phyloP scores from a whole-genome alignment of 1,140 invertebrate species.

The Sitophilus oryzae region DNA sequence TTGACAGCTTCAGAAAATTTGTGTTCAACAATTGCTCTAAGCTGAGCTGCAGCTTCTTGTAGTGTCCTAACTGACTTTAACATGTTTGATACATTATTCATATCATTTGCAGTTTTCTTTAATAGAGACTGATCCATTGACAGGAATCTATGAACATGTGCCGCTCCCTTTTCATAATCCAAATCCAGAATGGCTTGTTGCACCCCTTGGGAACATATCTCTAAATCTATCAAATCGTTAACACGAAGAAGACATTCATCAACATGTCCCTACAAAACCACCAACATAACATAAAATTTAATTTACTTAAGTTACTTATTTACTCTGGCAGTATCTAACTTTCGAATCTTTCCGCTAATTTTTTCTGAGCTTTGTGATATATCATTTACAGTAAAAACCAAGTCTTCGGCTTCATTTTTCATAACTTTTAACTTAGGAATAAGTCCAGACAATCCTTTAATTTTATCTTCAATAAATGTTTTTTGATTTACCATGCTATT shows the following conservation, averaged over 20 bases:
- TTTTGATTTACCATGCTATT: conserved; percentile 55
- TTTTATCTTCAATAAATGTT: conserved; percentile 60
- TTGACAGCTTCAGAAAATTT: conserved; percentile 91
- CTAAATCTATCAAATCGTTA: conserved; percentile 92
- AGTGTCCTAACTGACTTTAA: conserved; percentile 76
- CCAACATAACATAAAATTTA: neutral
- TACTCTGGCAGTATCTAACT: conserved; percentile 89
- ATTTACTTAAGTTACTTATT: conserved; percentile 31
- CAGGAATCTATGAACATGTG: conserved; percentile 90
- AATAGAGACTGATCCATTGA: conserved; percentile 90
- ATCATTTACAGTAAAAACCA: conserved; percentile 77
- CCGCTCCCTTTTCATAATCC: conserved; percentile 89
- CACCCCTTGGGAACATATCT: conserved; percentile 92
- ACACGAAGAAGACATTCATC: conserved; percentile 92
- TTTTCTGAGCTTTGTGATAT: conserved; percentile 87
- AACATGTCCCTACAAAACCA: conserved; percentile 68
- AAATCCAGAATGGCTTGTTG: conserved; percentile 86
- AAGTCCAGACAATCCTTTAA: conserved; percentile 56
- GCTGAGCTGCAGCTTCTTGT: conserved; percentile 69
- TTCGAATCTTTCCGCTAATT: conserved; percentile 92
- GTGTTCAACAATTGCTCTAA: conserved; percentile 63
- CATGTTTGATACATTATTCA: conserved; percentile 50
- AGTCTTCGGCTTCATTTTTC: conserved; percentile 64
- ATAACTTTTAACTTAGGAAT: conserved; percentile 64
- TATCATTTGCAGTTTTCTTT: conserved; percentile 45